Evolutionary conservation across 2,113 vertebrate species (phyloP).

Genomic region (Nothocercus julius): DNA sequence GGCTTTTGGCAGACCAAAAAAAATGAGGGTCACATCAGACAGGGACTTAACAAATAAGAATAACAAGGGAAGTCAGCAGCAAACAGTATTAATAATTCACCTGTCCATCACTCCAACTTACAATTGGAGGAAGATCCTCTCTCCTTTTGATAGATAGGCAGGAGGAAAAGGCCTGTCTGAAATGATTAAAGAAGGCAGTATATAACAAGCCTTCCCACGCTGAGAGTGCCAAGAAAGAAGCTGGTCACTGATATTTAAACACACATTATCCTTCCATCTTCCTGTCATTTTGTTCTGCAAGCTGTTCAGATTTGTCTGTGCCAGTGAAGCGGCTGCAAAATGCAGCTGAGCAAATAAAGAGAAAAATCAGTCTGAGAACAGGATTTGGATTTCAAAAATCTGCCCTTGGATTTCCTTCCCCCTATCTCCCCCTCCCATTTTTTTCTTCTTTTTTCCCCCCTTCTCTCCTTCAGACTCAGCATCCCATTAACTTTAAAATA

Average conservation of each 20-base stretch:
- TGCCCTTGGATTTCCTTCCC: not conserved
- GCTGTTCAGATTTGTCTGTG: constrained; percentile 57
- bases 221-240: constrained; percentile 57
- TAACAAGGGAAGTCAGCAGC: constrained; percentile 18
- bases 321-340: not conserved
- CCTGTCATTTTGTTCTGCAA: constrained; percentile 69
- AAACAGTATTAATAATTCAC: constrained; percentile 74
- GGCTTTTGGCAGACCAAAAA: not conserved
- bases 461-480: not conserved
- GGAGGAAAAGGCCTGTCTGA: constrained; percentile 55
- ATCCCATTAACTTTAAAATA: not conserved
- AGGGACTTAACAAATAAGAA: constrained; percentile 49
- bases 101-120: constrained; percentile 41
- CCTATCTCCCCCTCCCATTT: not conserved
- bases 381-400: not conserved
- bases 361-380: constrained; percentile 22
- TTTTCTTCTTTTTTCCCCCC: not conserved
- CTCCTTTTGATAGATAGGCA: constrained; percentile 48
- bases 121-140: constrained; percentile 38
- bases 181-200: constrained; percentile 65
- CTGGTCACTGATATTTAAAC: constrained; percentile 68
- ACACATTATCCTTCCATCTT: constrained; percentile 70
- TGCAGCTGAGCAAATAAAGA: constrained; percentile 60
- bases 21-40: not conserved
- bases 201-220: constrained; percentile 54